phyloP scores from a whole-genome alignment of 2,797 vertebrate genomes.

The Pterois miles region DNA sequence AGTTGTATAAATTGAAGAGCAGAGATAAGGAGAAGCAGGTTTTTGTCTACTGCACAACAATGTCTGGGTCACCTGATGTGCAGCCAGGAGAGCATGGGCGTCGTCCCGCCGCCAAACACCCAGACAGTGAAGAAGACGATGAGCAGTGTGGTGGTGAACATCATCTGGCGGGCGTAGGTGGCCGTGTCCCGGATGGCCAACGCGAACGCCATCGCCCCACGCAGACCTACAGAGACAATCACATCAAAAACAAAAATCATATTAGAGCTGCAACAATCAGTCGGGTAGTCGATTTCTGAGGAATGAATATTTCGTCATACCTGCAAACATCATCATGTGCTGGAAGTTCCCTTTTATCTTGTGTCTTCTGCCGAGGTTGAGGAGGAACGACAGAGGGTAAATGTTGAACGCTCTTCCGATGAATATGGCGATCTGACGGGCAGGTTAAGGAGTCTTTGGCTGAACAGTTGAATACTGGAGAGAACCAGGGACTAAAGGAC shows the following conservation, averaged over 20 bases:
- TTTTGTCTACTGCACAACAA: too few relatives aligned
- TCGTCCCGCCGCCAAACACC: constrained; percentile 97
- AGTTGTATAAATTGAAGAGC: too few relatives aligned
- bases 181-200: constrained; percentile 96
- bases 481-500: background rate
- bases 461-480: background rate
- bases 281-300: background rate
- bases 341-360: constrained; percentile 97
- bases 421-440: constrained; percentile 90
- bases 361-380: constrained; percentile 95
- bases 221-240: constrained; percentile 83
- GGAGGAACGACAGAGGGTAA: constrained; percentile 95
- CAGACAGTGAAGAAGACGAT: constrained; percentile 99
- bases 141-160: constrained; percentile 98
- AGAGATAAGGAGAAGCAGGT: too few relatives aligned
- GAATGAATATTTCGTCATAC: constrained; percentile 66
- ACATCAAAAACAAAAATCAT: background rate
- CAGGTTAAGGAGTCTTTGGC: constrained; percentile 77
- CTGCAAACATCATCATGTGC: constrained; percentile 99
- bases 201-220: constrained; percentile 97
- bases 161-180: constrained; percentile 95
- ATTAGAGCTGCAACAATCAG: background rate
- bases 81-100: constrained; percentile 96
- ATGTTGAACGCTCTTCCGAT: constrained; percentile 95
- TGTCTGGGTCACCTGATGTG: constrained; percentile 89